A percentile compares a stretch with the other conserved stretches of the same genome.
These are phyloP conservation scores for Rhynchonema sp. DNA, from an alignment of 2,888 invertebrate genomes.

Conservation along the genomic window DNA sequence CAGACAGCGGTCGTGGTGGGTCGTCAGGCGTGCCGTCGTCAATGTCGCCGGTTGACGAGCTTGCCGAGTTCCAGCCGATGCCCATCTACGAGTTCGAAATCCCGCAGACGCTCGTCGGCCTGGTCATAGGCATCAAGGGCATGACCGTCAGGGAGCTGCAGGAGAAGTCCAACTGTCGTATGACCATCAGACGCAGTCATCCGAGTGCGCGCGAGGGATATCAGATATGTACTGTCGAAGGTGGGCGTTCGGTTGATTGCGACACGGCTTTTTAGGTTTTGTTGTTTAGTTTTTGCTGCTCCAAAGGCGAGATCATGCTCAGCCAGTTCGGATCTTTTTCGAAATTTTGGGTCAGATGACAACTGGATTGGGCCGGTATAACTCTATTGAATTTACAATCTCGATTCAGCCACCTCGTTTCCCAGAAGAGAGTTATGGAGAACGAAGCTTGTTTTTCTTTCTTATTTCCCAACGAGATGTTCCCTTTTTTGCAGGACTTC, in stretches of 20 bases:
- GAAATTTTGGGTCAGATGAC: no score
- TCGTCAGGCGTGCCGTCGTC: neutral
- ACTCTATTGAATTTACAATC: no score
- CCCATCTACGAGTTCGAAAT: conserved; percentile 29
- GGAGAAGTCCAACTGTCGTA: conserved; percentile 3
- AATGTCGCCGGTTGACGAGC: conserved; percentile 3
- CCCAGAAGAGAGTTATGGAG: no score
- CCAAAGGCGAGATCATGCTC: no score
- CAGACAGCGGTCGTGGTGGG: conserved; percentile 8
- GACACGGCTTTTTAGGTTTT: neutral
- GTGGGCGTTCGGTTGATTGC: no score
- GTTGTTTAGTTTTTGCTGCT: no score
- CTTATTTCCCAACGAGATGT: no score
- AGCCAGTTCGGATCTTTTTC: no score
- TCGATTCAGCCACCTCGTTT: no score
- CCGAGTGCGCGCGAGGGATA: neutral
- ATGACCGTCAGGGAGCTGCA: conserved; percentile 17
- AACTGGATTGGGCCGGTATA: no score
- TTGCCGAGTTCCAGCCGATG: neutral
- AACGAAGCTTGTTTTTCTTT: no score
- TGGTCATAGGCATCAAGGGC: conserved; percentile 26
- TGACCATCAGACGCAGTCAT: conserved; percentile 5
- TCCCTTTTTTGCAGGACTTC: neutral
- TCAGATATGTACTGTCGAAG: conserved; percentile 25
- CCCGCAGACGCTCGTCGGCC: conserved; percentile 25